phyloP scores from a whole-genome alignment of 2,113 vertebrate species.

The Sapajus apella region DNA sequence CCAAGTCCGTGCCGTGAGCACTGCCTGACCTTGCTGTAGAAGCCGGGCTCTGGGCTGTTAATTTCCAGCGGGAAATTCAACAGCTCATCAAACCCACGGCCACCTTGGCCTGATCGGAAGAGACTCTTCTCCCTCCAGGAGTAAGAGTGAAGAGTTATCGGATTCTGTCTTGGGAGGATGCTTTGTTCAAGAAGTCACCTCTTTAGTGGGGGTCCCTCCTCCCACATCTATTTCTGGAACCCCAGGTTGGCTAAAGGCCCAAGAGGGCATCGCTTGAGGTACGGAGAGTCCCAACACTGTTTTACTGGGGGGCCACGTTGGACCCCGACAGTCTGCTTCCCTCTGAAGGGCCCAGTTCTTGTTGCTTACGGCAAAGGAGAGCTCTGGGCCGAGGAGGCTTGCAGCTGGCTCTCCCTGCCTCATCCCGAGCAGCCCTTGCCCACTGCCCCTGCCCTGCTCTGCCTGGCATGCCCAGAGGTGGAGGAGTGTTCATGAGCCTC shows the following conservation, averaged over 20 bases:
- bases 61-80: too few relatives aligned
- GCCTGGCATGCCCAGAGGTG: too few relatives aligned
- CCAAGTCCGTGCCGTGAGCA: accelerated
- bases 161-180: not conserved
- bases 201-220: accelerated
- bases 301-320: not conserved
- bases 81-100: accelerated
- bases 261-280: accelerated
- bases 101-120: not conserved
- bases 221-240: not conserved
- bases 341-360: accelerated
- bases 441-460: too few relatives aligned
- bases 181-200: too few relatives aligned
- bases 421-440: too few relatives aligned
- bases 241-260: not conserved
- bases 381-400: too few relatives aligned
- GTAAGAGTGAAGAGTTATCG: not conserved
- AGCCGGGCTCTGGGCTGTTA: too few relatives aligned
- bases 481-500: not conserved
- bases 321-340: accelerated
- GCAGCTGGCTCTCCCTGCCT: too few relatives aligned
- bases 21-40: not conserved
- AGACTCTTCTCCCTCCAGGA: not conserved
- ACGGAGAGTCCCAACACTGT: not conserved
- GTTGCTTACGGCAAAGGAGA: not conserved